A percentile compares a stretch with the other conserved stretches of the same genome.
Conservation (phyloP, 2,113 vertebrate species). For the Anolis sagrei region DNA sequence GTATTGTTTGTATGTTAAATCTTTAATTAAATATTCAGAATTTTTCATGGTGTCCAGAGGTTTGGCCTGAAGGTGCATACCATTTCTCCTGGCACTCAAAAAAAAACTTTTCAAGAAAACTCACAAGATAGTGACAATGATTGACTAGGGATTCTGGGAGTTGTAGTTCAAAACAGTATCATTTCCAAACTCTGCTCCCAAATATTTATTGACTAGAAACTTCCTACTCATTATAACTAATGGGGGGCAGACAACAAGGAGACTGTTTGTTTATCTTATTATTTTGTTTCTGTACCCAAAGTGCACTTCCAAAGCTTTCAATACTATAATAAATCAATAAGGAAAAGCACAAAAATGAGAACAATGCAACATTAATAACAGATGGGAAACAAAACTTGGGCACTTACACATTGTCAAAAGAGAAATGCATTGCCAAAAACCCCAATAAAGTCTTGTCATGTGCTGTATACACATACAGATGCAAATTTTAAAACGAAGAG, state of each 20-base stretch:
- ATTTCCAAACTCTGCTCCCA: too few species aligned
- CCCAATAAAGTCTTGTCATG: too few species aligned
- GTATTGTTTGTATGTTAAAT: slow-evolving; percentile 16
- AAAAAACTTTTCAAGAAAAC: too few species aligned
- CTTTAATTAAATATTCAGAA: slow-evolving; percentile 70
- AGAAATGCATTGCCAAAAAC: neutral
- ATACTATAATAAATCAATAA: neutral
- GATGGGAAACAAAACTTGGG: neutral
- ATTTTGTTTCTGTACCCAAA: neutral
- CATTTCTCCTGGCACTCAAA: slow-evolving; percentile 7
- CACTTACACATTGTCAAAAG: too few species aligned
- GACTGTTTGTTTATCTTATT: neutral
- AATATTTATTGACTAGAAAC: too few species aligned
- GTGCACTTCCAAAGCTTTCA: neutral
- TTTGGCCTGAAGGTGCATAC: slow-evolving; percentile 50
- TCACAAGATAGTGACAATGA: too few species aligned
- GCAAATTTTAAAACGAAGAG: neutral
- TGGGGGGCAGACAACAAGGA: neutral
- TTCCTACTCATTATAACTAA: too few species aligned
- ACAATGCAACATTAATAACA: neutral
- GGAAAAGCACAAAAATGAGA: neutral
- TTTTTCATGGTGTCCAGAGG: slow-evolving; percentile 44
- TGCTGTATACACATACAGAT: neutral
- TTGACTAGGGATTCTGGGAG: too few species aligned
- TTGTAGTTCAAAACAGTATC: too few species aligned